phyloP scores from a whole-genome alignment of 2,888 invertebrate species.

The Leucoma salicis region DNA sequence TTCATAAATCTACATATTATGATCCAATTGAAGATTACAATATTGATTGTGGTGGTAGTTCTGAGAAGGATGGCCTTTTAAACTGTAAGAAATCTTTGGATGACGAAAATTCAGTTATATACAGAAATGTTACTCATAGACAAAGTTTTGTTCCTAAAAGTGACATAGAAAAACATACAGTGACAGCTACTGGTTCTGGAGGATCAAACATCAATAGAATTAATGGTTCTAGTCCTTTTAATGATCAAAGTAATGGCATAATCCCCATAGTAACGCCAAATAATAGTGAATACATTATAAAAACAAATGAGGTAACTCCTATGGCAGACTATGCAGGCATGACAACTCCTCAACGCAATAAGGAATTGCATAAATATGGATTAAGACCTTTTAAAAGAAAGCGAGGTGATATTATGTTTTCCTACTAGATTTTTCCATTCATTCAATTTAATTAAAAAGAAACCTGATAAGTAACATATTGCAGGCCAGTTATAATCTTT shows the following conservation, averaged over 20 bases:
- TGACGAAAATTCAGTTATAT: background rate
- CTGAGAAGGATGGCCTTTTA: constrained; percentile 39
- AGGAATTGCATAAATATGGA: constrained; percentile 84
- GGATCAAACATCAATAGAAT: background rate
- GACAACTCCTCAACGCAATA: constrained; percentile 80
- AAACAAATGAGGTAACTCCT: constrained; percentile 80
- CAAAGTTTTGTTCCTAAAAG: constrained; percentile 10
- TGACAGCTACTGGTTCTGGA: background rate
- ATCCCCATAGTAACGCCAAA: constrained; percentile 54
- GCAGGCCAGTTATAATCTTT: too few relatives aligned
- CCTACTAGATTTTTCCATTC: too few relatives aligned
- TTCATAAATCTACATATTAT: constrained; percentile 55
- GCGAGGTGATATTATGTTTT: constrained; percentile 70
- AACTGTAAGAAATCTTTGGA: constrained; percentile 15
- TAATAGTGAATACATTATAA: constrained; percentile 71
- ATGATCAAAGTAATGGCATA: background rate
- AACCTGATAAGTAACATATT: too few relatives aligned
- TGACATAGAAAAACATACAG: background rate
- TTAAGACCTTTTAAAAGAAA: constrained; percentile 85
- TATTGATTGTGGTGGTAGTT: constrained; percentile 48
- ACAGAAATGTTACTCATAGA: constrained; percentile 3
- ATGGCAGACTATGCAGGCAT: constrained; percentile 82
- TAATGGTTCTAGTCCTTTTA: constrained; percentile 6
- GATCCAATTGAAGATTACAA: constrained; percentile 35
- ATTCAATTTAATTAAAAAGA: too few relatives aligned